Base-by-base conservation (phyloP, 35 echinoderm and acorn worm genomes). In the Ophiothrix spiculata region DNA sequence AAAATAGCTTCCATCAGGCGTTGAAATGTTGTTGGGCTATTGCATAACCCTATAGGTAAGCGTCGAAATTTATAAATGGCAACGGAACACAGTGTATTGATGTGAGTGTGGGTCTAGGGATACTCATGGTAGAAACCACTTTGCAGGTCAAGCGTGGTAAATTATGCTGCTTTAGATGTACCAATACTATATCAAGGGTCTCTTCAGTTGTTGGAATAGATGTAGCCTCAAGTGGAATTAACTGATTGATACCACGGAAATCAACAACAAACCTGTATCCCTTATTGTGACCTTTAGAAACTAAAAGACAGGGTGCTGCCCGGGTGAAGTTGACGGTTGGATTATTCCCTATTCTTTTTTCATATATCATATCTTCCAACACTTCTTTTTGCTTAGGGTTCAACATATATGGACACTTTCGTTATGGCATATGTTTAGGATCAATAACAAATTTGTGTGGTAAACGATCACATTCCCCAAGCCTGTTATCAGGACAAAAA, bases 1-100 rank as follows among this genome's bases (percentile, higher is more conserved):
- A 86, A 21, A 38, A 86, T 75, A 29, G 75, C 85, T 46, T 86
- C 85, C 85, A 86, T 86, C 41, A 86, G 1, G 14, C 85, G 74
- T 78, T 86, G 73, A 38, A 86, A 86, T 12, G 60, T 69, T 1
- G 1, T 2, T 2, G 80, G 82, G 56, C 82, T 84, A 38, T 84
- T 84, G 11, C 56, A 17, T 17, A 84, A 34, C 17, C 82, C 82
- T 56, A 84, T 74, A n/a, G 82, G 82, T 17, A 84, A 35, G 17
- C 82, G 82, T 21, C 38, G 31, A 38, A 84, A 84, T 36, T 84
- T 23, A 74, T 56, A 84, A 74, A 74, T 84, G 82, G 37, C 82
- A 84, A 11, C 82, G 45, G 33, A 84, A 84, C 2, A 56, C 82
- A 33, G 82, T 84, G 35, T 84, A 84, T 2, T 10, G 60, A 1